Evolutionary conservation across 2,113 vertebrate genomes (phyloP).

Genomic region (Furnarius figulus): DNA sequence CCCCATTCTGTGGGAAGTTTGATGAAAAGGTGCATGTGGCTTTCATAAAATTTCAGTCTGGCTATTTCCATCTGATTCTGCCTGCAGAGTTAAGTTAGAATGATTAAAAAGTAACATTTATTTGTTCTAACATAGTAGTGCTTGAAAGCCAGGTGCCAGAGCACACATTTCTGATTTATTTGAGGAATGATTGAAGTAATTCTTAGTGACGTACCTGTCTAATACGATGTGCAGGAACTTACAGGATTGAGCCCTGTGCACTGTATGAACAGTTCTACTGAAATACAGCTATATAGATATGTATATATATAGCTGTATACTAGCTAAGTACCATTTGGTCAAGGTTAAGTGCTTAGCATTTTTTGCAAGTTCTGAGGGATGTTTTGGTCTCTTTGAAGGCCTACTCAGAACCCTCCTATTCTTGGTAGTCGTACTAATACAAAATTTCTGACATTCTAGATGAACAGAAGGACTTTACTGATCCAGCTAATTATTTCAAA

Average conservation of each 20-base stretch:
- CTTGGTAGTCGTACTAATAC: background rate
- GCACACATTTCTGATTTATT: background rate
- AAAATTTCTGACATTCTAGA: background rate
- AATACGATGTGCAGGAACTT: background rate
- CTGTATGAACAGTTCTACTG: background rate
- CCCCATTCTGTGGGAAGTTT: background rate
- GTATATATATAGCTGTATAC: too few relatives aligned
- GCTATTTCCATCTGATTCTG: background rate
- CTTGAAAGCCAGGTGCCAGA: background rate
- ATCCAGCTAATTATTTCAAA: background rate
- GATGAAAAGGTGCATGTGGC: background rate
- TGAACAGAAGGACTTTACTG: background rate
- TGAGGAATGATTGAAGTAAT: background rate
- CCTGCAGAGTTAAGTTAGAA: background rate
- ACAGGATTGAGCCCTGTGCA: background rate
- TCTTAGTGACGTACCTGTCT: background rate
- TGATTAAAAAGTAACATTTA: background rate
- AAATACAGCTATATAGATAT: background rate
- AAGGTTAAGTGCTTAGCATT: background rate
- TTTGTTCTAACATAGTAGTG: background rate
- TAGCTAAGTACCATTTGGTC: background rate
- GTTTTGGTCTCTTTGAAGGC: background rate
- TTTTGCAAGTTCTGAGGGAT: background rate
- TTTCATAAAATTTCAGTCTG: background rate
- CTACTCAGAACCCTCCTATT: background rate